Evolutionary conservation across 2,888 invertebrate species (phyloP), one percentile per base, ranked within the genome.

Genomic region (Apodemia zela): DNA sequence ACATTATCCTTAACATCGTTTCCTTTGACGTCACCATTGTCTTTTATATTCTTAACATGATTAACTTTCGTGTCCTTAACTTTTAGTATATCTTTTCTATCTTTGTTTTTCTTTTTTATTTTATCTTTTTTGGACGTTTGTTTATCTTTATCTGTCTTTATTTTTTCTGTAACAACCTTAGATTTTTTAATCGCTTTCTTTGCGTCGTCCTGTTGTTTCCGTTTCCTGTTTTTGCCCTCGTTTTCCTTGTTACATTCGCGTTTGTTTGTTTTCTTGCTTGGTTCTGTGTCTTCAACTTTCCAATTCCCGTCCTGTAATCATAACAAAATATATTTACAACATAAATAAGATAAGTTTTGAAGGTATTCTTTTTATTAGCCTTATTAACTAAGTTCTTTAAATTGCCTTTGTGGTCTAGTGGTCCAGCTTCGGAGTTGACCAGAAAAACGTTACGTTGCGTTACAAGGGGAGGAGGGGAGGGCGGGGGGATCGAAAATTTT

Each of bases 231-330:
- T 61, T 71, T 76, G 67, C 73, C 68, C 70, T 81, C 70, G 64
- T 82, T 77, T 74, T 85, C 80, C 72, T 89, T 82, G 63, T 80
- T 75, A 0, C 73, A 69, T 45, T 78, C 73, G 59, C 75, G 76
- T 63, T 66, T 68, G 61, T 79, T 79, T 63, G 49, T 61, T n/a
- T 63, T 64, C 10, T 66, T 4, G 15, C 68, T 68, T 0, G 73
- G 67, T n/a, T 75, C 75, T 0, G 76, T 71, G 57, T 85, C 85
- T 65, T 79, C 78, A 0, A 86, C 80, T 65, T 82, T 69, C 84
- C 87, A 84, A 2, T 75, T 80, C 7, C 81, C 81, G 42, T 78
- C 81, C 89, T 89, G 77, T 38, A 68, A 71, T 21, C 54, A 4
- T 38, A 13, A 38, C 33, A 33, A 38, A 38, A 38, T 38, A 11